Percentiles rank a stretch among this genome's conserved stretches.
phyloP scores from a whole-genome alignment of 2,888 invertebrate species.

The Leptogaster cylindrica region DNA sequence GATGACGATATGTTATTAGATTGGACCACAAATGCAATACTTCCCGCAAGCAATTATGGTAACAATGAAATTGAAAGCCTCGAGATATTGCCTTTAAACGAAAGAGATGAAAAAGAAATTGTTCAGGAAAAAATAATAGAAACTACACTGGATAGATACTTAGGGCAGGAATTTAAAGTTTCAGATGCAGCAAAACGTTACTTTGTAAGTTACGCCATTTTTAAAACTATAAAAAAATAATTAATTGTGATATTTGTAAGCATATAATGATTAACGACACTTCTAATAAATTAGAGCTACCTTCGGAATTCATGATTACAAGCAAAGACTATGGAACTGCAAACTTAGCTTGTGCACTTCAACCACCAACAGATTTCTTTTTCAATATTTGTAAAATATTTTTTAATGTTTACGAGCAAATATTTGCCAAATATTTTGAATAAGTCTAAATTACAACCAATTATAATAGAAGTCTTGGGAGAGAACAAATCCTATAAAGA shows the following conservation, averaged over 20 bases:
- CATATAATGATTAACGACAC: background rate
- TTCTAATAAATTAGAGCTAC: background rate
- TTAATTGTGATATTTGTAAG: background rate
- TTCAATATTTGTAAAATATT: background rate
- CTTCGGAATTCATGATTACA: background rate
- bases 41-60: too few species aligned
- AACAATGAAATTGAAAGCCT: too few species aligned
- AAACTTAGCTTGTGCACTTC: background rate
- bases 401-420: too few species aligned
- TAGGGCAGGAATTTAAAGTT: too few species aligned
- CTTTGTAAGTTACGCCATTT: background rate
- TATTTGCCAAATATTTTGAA: too few species aligned
- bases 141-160: too few species aligned
- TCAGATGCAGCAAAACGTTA: background rate
- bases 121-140: too few species aligned
- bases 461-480: background rate
- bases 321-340: background rate
- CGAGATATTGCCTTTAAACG: too few species aligned
- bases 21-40: too few species aligned
- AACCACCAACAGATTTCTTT: background rate
- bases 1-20: too few species aligned
- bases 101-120: too few species aligned
- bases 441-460: background rate
- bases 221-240: background rate
- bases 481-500: background rate